phyloP scores from a whole-genome alignment of 2,113 vertebrate genomes.

The Gambusia holbrooki region DNA sequence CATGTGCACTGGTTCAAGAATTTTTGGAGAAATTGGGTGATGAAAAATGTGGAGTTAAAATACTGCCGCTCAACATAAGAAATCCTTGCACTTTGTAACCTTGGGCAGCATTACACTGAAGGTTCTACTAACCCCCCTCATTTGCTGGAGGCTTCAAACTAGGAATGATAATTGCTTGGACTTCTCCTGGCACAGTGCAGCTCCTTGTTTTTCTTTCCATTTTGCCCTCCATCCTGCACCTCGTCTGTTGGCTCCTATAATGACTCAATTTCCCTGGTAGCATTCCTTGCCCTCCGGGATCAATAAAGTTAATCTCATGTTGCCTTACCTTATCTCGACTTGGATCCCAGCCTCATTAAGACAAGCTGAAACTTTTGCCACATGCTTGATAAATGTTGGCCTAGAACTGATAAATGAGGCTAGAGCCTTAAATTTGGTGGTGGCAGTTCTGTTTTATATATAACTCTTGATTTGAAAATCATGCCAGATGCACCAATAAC shows the following conservation, averaged over 20 bases:
- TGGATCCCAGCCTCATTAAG: slow-evolving; percentile 59
- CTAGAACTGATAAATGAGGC: slow-evolving; percentile 30
- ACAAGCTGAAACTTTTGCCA: slow-evolving; percentile 48
- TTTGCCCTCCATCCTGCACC: slow-evolving; percentile 36
- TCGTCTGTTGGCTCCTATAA: slow-evolving; percentile 45
- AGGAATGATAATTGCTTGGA: slow-evolving; percentile 30
- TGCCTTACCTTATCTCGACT: slow-evolving; percentile 61
- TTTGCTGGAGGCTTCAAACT: slow-evolving; percentile 15
- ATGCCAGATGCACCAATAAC: slow-evolving; percentile 34
- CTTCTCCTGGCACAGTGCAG: slow-evolving; percentile 35
- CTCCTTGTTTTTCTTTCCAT: slow-evolving; percentile 42
- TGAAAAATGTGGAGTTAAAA: background rate
- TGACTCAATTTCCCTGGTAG: slow-evolving; percentile 62
- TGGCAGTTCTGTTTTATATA: slow-evolving; percentile 39
- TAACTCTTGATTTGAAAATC: slow-evolving; percentile 41
- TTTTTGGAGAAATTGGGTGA: background rate
- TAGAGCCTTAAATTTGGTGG: slow-evolving; percentile 26
- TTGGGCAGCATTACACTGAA: slow-evolving; percentile 3
- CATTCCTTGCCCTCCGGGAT: slow-evolving; percentile 57
- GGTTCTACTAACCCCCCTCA: background rate
- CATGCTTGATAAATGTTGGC: slow-evolving; percentile 34
- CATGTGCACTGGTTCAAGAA: background rate
- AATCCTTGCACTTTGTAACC: slow-evolving; percentile 3
- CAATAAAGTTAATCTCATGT: slow-evolving; percentile 73
- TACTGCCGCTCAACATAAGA: background rate